Percentiles rank a stretch among this genome's conserved stretches.
Evolutionary conservation across 1,140 invertebrate genomes (phyloP).

Genomic region (Harpegnathos saltator): DNA sequence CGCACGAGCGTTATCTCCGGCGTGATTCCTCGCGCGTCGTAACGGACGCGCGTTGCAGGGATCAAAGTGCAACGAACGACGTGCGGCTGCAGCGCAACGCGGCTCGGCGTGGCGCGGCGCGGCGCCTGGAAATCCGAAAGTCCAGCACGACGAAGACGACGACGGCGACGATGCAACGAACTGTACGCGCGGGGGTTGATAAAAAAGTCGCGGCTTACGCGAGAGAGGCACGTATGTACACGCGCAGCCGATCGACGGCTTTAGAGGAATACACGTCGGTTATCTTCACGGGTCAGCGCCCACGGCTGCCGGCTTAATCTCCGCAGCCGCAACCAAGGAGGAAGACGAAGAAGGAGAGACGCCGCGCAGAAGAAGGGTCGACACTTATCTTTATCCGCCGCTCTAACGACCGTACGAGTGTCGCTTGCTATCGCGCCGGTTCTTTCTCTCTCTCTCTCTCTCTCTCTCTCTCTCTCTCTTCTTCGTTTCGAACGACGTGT

Average conservation of each 20-base stretch:
- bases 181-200: conserved; percentile 74
- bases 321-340: conserved; percentile 74
- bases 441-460: too few species aligned
- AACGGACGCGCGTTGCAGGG: conserved; percentile 31
- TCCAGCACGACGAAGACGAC: conserved; percentile 1
- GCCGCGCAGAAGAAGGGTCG: conserved; percentile 65
- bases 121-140: conserved; percentile 77
- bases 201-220: conserved; percentile 78
- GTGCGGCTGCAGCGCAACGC: background rate
- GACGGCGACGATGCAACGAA: conserved; percentile 36
- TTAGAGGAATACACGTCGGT: conserved; percentile 73
- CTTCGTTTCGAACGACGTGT: conserved; percentile 9
- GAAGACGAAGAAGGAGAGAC: conserved; percentile 67
- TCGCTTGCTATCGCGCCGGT: conserved; percentile 40
- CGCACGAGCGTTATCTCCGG: conserved; percentile 49
- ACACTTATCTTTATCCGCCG: conserved; percentile 76
- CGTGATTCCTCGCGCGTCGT: conserved; percentile 48
- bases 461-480: too few species aligned
- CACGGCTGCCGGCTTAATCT: conserved; percentile 82
- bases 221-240: conserved; percentile 63
- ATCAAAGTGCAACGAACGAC: conserved; percentile 81
- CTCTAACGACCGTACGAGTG: conserved; percentile 65
- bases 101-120: conserved; percentile 28
- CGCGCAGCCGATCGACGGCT: conserved; percentile 73
- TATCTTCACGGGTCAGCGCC: conserved; percentile 84